Conservation (phyloP, 2,888 invertebrate genomes). For the Agrochola macilenta region DNA sequence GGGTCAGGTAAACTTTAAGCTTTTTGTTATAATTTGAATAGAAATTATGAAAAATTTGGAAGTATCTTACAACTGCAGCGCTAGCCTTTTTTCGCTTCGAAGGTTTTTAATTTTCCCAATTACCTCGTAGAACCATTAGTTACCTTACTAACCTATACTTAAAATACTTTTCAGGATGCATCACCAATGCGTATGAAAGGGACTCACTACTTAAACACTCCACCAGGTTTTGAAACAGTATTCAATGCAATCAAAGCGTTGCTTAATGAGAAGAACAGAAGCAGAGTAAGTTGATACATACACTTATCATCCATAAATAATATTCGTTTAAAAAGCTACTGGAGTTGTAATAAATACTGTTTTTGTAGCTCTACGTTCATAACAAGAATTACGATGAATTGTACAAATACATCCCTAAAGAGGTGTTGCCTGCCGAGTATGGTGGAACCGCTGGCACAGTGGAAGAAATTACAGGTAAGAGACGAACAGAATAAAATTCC, state of each 20-base stretch:
- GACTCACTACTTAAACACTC: constrained; percentile 90
- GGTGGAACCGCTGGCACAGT: constrained; percentile 91
- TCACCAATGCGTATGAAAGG: constrained; percentile 91
- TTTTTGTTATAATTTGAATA: neutral
- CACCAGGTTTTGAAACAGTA: constrained; percentile 89
- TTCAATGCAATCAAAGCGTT: constrained; percentile 89
- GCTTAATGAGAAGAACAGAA: constrained; percentile 90
- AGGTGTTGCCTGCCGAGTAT: constrained; percentile 92
- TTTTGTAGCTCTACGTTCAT: constrained; percentile 88
- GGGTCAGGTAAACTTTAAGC: constrained; percentile 74
- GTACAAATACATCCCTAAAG: constrained; percentile 90
- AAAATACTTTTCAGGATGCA: constrained; percentile 87
- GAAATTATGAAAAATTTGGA: neutral
- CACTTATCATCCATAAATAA: neutral
- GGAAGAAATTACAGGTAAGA: constrained; percentile 80
- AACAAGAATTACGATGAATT: constrained; percentile 90
- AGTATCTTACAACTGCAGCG: neutral
- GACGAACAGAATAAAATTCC: neutral
- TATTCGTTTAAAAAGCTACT: neutral
- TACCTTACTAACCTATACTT: no score
- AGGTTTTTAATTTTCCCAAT: neutral
- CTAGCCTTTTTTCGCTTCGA: neutral
- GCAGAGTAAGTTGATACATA: constrained; percentile 83
- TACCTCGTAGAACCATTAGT: neutral
- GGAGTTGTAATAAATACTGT: neutral